These are phyloP conservation scores for Dryoscopus gambensis DNA, from an alignment of 2,113 vertebrate species.

Conservation along the genomic window DNA sequence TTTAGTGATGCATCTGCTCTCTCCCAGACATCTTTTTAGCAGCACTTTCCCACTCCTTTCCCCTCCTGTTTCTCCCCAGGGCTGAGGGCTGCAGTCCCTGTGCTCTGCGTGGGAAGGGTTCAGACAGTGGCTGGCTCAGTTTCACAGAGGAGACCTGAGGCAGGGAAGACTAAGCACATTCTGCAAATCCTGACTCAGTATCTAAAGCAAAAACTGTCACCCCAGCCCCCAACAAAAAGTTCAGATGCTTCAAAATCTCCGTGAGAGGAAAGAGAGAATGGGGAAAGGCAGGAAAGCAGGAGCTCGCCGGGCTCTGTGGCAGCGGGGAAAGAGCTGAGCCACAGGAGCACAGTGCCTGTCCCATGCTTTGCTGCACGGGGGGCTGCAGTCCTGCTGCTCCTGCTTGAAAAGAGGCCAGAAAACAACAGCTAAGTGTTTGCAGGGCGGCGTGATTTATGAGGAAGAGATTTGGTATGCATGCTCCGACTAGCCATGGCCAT, in stretches of 20 bases:
- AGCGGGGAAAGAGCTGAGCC: background rate
- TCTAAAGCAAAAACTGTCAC: background rate
- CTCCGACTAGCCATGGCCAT: background rate
- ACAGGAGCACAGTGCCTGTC: background rate
- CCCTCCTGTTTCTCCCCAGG: background rate
- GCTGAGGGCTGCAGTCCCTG: background rate
- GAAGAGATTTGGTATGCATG: conserved; percentile 14
- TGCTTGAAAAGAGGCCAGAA: background rate
- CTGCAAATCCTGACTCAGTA: background rate
- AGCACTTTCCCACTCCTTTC: background rate
- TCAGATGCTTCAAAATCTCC: background rate
- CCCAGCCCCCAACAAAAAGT: background rate
- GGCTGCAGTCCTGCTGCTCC: background rate
- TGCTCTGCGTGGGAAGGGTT: background rate
- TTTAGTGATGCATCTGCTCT: background rate
- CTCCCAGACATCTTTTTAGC: background rate
- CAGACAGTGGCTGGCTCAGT: background rate
- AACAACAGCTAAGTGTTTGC: background rate
- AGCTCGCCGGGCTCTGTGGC: background rate
- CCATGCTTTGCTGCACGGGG: background rate
- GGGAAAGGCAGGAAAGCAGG: background rate
- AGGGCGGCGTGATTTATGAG: background rate
- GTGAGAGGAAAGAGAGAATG: fast-evolving
- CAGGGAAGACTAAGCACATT: background rate
- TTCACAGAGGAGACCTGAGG: background rate